Evolutionary conservation across 2,113 vertebrate genomes (phyloP).

Genomic region (Aplodontia rufa): DNA sequence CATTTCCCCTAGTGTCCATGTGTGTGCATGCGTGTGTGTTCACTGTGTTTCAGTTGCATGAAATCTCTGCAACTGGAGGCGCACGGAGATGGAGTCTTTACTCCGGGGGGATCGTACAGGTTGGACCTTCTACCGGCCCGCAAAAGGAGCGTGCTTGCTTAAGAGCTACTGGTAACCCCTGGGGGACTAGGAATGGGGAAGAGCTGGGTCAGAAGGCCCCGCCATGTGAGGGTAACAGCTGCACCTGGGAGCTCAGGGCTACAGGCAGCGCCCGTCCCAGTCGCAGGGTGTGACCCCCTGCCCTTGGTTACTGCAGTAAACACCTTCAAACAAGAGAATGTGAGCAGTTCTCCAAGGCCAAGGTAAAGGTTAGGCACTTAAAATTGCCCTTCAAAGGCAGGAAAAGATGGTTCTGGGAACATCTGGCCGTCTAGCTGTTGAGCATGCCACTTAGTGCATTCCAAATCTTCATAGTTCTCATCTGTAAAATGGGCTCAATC

Average conservation of each 20-base stretch:
- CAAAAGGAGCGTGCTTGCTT: too few relatives aligned
- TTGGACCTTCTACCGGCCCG: neutral
- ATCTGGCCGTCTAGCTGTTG: neutral
- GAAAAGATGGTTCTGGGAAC: neutral
- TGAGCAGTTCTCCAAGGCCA: neutral
- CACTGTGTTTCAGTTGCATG: neutral
- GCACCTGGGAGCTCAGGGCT: neutral
- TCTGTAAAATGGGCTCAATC: neutral
- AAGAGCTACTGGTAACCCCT: too few relatives aligned
- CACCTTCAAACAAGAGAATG: too few relatives aligned
- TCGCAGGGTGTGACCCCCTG: too few relatives aligned
- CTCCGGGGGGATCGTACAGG: accelerated
- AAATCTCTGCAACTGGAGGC: neutral
- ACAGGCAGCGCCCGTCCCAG: neutral
- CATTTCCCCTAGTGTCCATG: too few relatives aligned
- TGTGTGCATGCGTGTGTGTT: too few relatives aligned
- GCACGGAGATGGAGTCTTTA: neutral
- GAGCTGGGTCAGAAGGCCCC: too few relatives aligned
- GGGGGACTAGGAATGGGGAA: too few relatives aligned
- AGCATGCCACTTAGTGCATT: neutral
- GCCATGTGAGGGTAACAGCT: too few relatives aligned
- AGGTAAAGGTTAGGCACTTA: neutral
- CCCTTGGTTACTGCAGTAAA: too few relatives aligned
- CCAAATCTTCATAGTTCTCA: neutral
- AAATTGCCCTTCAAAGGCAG: neutral